phyloP scores from a whole-genome alignment of 2,888 invertebrate genomes.

The Ophonus ardosiacus region DNA sequence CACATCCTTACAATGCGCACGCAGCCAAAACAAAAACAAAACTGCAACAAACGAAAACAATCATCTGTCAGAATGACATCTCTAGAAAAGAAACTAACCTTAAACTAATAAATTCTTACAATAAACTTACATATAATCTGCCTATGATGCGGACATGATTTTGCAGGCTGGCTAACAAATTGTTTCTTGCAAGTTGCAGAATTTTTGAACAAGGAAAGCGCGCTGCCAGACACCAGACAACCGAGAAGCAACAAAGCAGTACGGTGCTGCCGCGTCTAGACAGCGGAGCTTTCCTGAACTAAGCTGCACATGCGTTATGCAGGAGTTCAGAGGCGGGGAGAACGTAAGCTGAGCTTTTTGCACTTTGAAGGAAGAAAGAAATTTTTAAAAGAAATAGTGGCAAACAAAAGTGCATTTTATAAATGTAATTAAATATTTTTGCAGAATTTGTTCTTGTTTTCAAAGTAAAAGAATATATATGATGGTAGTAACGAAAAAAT shows the following conservation, averaged over 20 bases:
- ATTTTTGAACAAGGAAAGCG: slow-evolving; percentile 31
- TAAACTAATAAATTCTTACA: slow-evolving; percentile 4
- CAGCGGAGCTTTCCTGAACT: slow-evolving; percentile 31
- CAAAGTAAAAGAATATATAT: too few relatives aligned
- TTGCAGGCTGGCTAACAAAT: not conserved
- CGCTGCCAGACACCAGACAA: slow-evolving; percentile 20
- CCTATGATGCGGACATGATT: not conserved
- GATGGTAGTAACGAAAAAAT: too few relatives aligned
- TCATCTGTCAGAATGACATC: not conserved
- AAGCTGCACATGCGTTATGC: slow-evolving; percentile 44
- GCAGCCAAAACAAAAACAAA: slow-evolving; percentile 45
- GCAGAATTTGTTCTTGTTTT: too few relatives aligned
- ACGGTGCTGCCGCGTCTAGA: slow-evolving; percentile 23
- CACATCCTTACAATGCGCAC: slow-evolving; percentile 19
- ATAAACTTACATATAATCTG: slow-evolving; percentile 7
- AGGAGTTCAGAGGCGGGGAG: slow-evolving; percentile 22
- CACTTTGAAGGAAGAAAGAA: not conserved
- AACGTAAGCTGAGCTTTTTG: not conserved
- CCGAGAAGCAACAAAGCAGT: slow-evolving; percentile 25
- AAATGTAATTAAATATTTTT: not conserved
- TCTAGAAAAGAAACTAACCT: not conserved
- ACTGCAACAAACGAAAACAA: slow-evolving; percentile 44
- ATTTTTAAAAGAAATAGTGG: not conserved
- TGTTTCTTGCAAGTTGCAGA: not conserved
- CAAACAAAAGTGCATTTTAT: not conserved